Base-by-base conservation (phyloP, 2,113 vertebrate species). In the Genyomyrus donnyi region DNA sequence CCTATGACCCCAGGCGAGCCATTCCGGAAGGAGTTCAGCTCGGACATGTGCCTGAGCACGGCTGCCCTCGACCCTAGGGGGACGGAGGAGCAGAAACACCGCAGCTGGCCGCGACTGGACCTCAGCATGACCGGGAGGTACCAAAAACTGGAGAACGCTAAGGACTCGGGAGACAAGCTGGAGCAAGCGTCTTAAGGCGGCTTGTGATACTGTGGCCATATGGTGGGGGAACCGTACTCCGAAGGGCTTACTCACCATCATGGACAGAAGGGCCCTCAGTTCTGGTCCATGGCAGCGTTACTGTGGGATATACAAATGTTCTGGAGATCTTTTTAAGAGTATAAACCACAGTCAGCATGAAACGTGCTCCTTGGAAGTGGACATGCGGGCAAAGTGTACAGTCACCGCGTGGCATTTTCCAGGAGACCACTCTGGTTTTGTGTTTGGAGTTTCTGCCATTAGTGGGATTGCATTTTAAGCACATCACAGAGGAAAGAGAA, bases 41-140 rank as follows among this genome's bases (percentile, higher is more conserved):
- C 94, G 0, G 93, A 95, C 0, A 89, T 91, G 3, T 96, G 94
- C 3, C 92, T 96, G 27, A 95, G 95, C 66, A 91, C 93, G 50
- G 93, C 94, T 0, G 0, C 95, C 7, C 58, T 80, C 96, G 85
- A 95, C 96, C 15, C 90, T 93, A 95, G 1, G 95, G 94, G 49
- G 94, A 85, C 92, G 10, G 95, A 95, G 90, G 96, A 97, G 88
- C 95, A 94, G 52, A 96, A 95, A 45, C 96, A 96, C 92, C 92
- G 94, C 53, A 99, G 98, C 93, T 98, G 98, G 98, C 97, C 98
- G 27, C 95, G 96, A n/a, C 93, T 99, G 27, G 97, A 98, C 90
- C 95, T 96, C 0, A 90, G 95, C 92, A 94, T 91, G 8, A 92
- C 95, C 17, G 95, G 95, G 77, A 95, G 95, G 48, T 98, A 96